These are phyloP conservation scores for Halisarca cf. caerulea DNA, from an alignment of 37 sponge, comb jelly and placozoan species.

Conservation along the genomic window DNA sequence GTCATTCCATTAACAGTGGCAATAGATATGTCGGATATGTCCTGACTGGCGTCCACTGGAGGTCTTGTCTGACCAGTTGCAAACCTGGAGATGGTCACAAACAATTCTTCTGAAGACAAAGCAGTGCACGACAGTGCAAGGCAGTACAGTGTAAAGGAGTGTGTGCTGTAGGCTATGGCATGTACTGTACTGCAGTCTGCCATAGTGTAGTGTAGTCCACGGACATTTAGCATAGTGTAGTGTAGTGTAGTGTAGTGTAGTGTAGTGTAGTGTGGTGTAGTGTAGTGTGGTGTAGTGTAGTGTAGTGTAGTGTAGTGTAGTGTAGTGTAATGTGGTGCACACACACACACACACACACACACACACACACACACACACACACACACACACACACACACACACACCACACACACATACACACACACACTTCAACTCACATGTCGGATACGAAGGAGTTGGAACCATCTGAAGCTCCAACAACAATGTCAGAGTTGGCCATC, in stretches of 20 bases:
- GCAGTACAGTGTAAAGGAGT: neutral
- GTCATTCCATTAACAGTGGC: constrained; percentile 30
- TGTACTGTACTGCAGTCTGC: too few species aligned
- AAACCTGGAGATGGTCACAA: neutral
- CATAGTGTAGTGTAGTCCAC: too few species aligned
- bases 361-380: too few species aligned
- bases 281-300: too few species aligned
- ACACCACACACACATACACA: constrained; percentile 5
- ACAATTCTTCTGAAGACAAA: neutral
- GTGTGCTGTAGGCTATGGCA: too few species aligned
- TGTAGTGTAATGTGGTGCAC: too few species aligned
- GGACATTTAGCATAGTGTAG: too few species aligned
- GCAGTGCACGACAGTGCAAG: neutral
- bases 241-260: too few species aligned
- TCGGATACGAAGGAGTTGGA: constrained; percentile 43
- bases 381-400: neutral
- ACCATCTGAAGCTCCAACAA: constrained; percentile 46
- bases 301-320: too few species aligned
- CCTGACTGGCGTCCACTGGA: constrained; percentile 37
- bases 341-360: too few species aligned
- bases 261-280: too few species aligned
- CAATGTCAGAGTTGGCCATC: constrained; percentile 51
- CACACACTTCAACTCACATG: constrained; percentile 26
- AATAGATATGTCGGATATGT: constrained; percentile 1
- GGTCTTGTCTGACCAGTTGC: constrained; percentile 23